Base-by-base conservation (phyloP, 2,113 vertebrate genomes). In the Nothocercus nigrocapillus region DNA sequence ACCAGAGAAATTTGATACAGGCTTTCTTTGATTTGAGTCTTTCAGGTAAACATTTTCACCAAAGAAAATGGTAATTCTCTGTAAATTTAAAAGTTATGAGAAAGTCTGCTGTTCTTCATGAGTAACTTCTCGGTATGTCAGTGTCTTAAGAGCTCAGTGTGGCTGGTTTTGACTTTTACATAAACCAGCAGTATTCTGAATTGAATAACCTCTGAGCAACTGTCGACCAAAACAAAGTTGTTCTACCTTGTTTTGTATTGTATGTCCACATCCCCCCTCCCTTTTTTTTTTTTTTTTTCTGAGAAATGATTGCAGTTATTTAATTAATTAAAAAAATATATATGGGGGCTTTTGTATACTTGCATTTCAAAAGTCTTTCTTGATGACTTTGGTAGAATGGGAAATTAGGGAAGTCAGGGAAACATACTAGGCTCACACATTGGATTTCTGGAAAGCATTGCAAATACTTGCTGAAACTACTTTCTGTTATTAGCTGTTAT, bases 401-500 rank as follows among this genome's bases (percentile, higher is more conserved):
- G 42, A 25, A 27, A 63, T 42, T 67, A 42, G 6, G 62, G 14
- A 86, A 72, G 16, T 73, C 18, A 45, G 54, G 27, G 79, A 76
- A 49, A 53, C 75, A 32, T 6, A 75, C 5, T 3, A 30, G 30
- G n/a, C 21, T 72, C 0, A 0, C 1, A 2, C 67, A 64, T 82
- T 25, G 14, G 49, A 2, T 49, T 67, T 85, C 85, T 78, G 66
- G 5, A 30, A 90, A 79, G 20, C 32, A 45, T 15, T 87, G 44
- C 14, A 72, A 88, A 40, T 72, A 62, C n/a, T 76, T 67, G 62
- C 64, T 76, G 73, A 84, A 53, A 18, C 53, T 87, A 2, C 66
- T 84, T 90, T 49, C 62, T 92, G 5, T 80, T 89, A 44, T 45
- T 76, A 54, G 51, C 58, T 75, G 62, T 89, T 49, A 54, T 81